These are phyloP conservation scores for Chelonus insularis DNA, from an alignment of 1,140 invertebrate genomes.

Conservation along the genomic window DNA sequence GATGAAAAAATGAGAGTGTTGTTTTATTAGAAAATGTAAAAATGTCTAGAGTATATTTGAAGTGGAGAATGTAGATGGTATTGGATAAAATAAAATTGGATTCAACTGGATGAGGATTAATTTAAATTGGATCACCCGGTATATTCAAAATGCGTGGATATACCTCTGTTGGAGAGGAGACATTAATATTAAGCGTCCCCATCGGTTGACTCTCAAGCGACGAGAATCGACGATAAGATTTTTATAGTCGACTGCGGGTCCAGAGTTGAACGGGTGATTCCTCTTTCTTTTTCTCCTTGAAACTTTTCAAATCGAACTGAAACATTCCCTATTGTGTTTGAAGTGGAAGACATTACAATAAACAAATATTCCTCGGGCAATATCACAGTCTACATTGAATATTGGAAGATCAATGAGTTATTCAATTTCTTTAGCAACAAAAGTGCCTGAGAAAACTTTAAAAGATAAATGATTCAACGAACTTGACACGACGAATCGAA, in stretches of 20 bases:
- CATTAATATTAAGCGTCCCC: constrained; percentile 48
- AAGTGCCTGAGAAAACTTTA: constrained; percentile 7
- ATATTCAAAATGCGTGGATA: constrained; percentile 35
- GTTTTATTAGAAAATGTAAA: no score
- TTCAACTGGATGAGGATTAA: constrained; percentile 26
- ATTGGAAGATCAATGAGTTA: constrained; percentile 24
- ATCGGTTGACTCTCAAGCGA: constrained; percentile 27
- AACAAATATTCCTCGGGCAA: constrained; percentile 21
- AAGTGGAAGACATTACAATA: constrained; percentile 25
- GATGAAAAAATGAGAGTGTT: no score
- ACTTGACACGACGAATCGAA: constrained; percentile 7
- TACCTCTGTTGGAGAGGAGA: constrained; percentile 39
- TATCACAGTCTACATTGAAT: constrained; percentile 10
- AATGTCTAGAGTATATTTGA: no score
- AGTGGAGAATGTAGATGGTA: neutral
- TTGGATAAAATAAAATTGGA: constrained; percentile 17
- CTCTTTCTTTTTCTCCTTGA: constrained; percentile 6
- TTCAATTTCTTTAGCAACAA: constrained; percentile 15
- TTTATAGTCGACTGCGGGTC: constrained; percentile 38
- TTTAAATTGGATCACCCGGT: constrained; percentile 38
- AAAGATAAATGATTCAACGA: constrained; percentile 5
- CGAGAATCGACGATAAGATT: constrained; percentile 47
- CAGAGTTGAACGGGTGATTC: constrained; percentile 5
- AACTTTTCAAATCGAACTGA: constrained; percentile 10
- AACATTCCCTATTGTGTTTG: constrained; percentile 17